Base-by-base conservation (phyloP, 2,113 vertebrate genomes). In the Epinephelus fuscoguttatus region DNA sequence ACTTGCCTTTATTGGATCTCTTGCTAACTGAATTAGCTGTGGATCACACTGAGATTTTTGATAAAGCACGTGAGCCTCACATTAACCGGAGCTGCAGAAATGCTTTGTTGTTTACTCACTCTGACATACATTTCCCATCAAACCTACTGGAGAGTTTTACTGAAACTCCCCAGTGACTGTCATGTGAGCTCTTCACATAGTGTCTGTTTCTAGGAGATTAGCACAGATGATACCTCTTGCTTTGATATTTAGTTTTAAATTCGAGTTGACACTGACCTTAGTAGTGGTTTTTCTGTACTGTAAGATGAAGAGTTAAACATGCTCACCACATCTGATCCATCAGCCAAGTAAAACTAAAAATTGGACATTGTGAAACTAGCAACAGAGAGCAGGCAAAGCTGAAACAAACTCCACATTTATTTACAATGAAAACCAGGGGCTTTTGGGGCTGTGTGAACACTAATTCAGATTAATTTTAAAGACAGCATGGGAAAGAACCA, bases 1-100 rank as follows among this genome's bases (percentile, higher is more conserved):
- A 66, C 37, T n/a, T 42, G 42, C n/a, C 19, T 69, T 85, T 42
- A 82, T 80, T 82, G n/a, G 9, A 78, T 89, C 80, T 82, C 61
- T 73, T 74, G 9, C 21, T 57, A 52, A 75, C 27, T 56, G 19
- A 70, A 83, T 63, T 83, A 72, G 59, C 12, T 61, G 2, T 37
- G 13, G 45, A 79, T 80, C 57, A 45, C 10, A 47, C 59, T 78
- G 60, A 73, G 52, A 70, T n/a, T 14, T 55, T 53, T 66, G 33
- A 70, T 25, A 47, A 71, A 81, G 64, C 78, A 81, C 0, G 56
- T 75, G 79, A 80, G 59, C 47, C 4, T 6, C 79, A 14, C 33
- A 33, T 70, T 61, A 50, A 59, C 72, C 68, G 42, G 25, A 49
- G n/a, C 9, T 33, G n/a, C 50, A 62, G 19, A 80, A 70, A 47